Percentiles rank a stretch among this genome's conserved stretches.
phyloP scores from a whole-genome alignment of 2,888 invertebrate genomes.

The Drosophila tanythrix region DNA sequence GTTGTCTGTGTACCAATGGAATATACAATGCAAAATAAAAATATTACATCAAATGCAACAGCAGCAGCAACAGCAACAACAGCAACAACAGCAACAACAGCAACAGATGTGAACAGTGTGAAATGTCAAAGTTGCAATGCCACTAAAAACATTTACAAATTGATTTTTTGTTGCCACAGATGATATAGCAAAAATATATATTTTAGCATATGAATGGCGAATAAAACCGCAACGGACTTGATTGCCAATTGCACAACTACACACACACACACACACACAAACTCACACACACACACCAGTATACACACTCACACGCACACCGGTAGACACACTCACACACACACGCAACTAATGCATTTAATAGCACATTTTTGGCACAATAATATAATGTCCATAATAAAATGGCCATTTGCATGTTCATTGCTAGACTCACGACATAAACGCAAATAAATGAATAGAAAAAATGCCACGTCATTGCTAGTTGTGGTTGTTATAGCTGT shows the following conservation, averaged over 20 bases:
- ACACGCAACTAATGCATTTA: constrained; percentile 56
- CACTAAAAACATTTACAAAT: constrained; percentile 77
- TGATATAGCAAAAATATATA: constrained; percentile 30
- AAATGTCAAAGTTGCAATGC: constrained; percentile 71
- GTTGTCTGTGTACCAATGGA: constrained; percentile 44
- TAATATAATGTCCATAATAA: constrained; percentile 77
- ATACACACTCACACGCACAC: constrained; percentile 12
- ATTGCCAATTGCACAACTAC: constrained; percentile 39
- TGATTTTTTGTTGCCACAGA: constrained; percentile 70
- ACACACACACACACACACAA: constrained; percentile 2
- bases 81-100: constrained; percentile 17
- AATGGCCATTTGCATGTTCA: constrained; percentile 75
- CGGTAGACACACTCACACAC: constrained; percentile 3
- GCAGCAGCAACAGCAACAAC: constrained; percentile 14
- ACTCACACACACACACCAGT: constrained; percentile 8
- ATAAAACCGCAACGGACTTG: constrained; percentile 67
- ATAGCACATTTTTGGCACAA: constrained; percentile 66
- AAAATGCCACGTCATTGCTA: constrained; percentile 39
- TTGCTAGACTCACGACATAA: constrained; percentile 48
- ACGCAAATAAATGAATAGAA: constrained; percentile 58
- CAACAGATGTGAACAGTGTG: constrained; percentile 54
- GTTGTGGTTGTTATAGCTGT: constrained; percentile 20
- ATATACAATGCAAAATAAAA: constrained; percentile 40
- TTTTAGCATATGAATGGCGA: constrained; percentile 59
- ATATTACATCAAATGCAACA: constrained; percentile 35